These are phyloP conservation scores for Pachydiplax longipennis DNA, from an alignment of 2,888 invertebrate species.

Conservation along the genomic window DNA sequence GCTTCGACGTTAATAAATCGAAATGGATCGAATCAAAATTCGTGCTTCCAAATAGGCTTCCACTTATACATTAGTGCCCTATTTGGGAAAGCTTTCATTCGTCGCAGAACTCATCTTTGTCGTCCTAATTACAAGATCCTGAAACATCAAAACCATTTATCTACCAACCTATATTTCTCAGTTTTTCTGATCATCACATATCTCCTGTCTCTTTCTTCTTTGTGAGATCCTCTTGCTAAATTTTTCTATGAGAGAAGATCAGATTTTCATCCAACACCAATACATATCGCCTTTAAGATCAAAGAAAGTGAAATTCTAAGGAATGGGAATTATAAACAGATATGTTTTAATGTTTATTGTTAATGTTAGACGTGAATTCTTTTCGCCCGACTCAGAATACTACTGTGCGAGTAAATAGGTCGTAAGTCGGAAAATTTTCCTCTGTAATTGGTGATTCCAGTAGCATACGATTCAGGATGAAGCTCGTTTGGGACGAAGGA, in stretches of 20 bases:
- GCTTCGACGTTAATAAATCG: background rate
- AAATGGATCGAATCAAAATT: background rate
- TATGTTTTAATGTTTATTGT: too few relatives aligned
- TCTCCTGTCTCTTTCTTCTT: background rate
- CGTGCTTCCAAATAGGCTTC: background rate
- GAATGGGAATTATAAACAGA: too few relatives aligned
- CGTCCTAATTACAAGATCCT: background rate
- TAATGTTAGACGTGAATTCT: too few relatives aligned
- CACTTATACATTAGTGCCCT: background rate
- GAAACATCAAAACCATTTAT: background rate
- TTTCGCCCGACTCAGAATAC: too few relatives aligned
- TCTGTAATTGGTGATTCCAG: too few relatives aligned
- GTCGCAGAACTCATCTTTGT: background rate
- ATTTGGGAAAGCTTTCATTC: background rate
- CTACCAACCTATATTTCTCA: background rate
- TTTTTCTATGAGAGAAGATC: background rate
- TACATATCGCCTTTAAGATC: background rate
- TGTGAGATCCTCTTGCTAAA: background rate
- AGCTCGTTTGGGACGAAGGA: too few relatives aligned
- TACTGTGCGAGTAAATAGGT: too few relatives aligned
- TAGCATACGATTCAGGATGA: too few relatives aligned
- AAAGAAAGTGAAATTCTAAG: too few relatives aligned
- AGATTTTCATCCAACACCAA: background rate
- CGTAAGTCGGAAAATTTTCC: too few relatives aligned
- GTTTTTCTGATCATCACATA: background rate